Evolutionary conservation across 2,113 vertebrate species (phyloP), one percentile per base, ranked within the genome.

Genomic region (Etheostoma spectabile): DNA sequence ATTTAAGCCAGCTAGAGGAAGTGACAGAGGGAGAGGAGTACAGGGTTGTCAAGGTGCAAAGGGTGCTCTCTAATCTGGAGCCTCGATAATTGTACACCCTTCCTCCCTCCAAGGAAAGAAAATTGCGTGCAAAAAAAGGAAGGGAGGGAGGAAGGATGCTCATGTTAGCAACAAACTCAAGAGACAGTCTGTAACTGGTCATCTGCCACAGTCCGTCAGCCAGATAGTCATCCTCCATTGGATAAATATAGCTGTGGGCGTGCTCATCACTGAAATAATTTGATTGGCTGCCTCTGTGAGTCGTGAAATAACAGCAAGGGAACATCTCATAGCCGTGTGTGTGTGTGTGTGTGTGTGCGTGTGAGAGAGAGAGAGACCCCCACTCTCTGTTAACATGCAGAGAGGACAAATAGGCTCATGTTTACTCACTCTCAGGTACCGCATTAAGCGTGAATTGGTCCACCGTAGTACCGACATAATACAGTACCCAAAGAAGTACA

Each of bases 281-380:
- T 79, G 66, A 92, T 91, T 90, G 88, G 85, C 82, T 73, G 57
- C 61, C 49, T 71, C 70, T 62, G 72, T 78, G 82, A 89, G 82
- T 74, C 67, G 80, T 74, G 65, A 79, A 85, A 61, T 75, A 83
- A 79, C 85, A 79, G 73, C 22, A 18, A 68, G 59, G 76, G 51
- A 21, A 1, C n/a, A 19, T 75, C 42, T 85, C 38, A 35, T 71
- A 45, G 57, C 56, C 14, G 61, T 66, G 48, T 79, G 71, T 73
- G 71, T 3, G 12, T 65, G 77, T 16, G 4, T 48, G 33, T 48
- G 57, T 45, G n/a, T 55, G 35, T 24, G 13, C 53, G 74, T 35
- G 33, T 30, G 27, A 2, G 27, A 30, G 4, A 30, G 30, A 30
- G 30, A 30, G 30, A 7, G 35, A 35, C 35, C 35, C 35, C 35